These are phyloP conservation scores for Drosophila bifasciata DNA, from an alignment of 1,140 invertebrate species.

Conservation along the genomic window DNA sequence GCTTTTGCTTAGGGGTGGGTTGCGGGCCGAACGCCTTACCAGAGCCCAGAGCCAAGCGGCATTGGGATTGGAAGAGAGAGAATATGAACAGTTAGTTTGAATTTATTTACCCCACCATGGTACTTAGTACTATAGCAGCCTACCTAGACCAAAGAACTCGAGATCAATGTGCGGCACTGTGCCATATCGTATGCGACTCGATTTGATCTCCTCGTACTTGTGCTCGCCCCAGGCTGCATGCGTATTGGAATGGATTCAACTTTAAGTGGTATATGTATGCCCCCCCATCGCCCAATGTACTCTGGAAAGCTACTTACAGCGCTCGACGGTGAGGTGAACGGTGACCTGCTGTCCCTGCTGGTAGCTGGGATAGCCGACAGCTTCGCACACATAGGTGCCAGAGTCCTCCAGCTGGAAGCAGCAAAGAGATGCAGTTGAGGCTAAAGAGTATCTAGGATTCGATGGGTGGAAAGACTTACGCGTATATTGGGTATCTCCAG, in stretches of 20 bases:
- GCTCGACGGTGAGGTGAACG: slow-evolving; percentile 89
- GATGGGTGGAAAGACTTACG: slow-evolving; percentile 82
- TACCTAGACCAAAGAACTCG: slow-evolving; percentile 84
- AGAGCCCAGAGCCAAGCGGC: slow-evolving; percentile 18
- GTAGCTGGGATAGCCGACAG: slow-evolving; percentile 86
- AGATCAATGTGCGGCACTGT: slow-evolving; percentile 82
- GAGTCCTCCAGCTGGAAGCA: slow-evolving; percentile 87
- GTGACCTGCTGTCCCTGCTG: slow-evolving; percentile 86
- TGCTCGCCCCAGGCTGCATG: slow-evolving; percentile 84
- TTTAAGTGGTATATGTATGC: neutral
- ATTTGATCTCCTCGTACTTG: slow-evolving; percentile 71
- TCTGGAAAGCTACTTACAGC: slow-evolving; percentile 86
- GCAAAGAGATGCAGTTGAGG: slow-evolving; percentile 2
- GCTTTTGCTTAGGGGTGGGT: too few relatives aligned
- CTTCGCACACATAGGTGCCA: slow-evolving; percentile 93
- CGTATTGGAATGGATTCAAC: neutral
- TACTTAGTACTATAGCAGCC: too few relatives aligned
- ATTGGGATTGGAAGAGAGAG: neutral
- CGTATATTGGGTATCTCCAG: slow-evolving; percentile 94
- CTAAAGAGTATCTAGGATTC: neutral
- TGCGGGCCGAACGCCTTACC: slow-evolving; percentile 21
- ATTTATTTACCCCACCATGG: neutral
- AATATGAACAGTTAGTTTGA: neutral
- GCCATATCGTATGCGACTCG: slow-evolving; percentile 78
- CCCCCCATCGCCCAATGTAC: neutral